phyloP scores from a whole-genome alignment of 2,888 invertebrate genomes.

The Pyrrhia umbra region DNA sequence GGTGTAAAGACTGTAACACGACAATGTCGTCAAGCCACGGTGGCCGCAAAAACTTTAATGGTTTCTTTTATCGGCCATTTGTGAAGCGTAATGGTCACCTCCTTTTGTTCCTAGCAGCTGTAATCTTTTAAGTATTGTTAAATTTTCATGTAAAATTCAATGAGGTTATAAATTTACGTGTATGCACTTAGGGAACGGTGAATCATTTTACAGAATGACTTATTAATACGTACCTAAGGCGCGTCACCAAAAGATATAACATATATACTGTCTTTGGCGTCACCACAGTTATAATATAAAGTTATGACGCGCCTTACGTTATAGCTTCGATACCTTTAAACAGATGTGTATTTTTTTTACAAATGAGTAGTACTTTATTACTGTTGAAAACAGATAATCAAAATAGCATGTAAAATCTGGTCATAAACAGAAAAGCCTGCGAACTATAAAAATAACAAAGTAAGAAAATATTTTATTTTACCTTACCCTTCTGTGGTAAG shows the following conservation, averaged over 20 bases:
- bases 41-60: conserved; percentile 82
- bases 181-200: conserved; percentile 34
- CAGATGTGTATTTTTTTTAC: neutral
- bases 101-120: conserved; percentile 71
- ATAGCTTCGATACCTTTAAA: neutral
- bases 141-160: conserved; percentile 59
- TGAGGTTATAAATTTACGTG: conserved; percentile 38
- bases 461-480: no score
- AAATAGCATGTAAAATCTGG: neutral
- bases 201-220: conserved; percentile 19
- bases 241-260: no score
- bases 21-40: conserved; percentile 74
- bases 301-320: neutral
- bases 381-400: neutral
- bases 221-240: no score
- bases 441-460: no score
- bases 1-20: conserved; percentile 68
- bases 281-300: no score
- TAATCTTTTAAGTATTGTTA: conserved; percentile 73
- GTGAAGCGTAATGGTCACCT: conserved; percentile 71
- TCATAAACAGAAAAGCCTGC: no score
- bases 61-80: conserved; percentile 83
- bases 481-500: neutral
- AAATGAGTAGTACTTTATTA: neutral
- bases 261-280: no score